Evolutionary conservation across 2,113 vertebrate species (phyloP), one percentile per base, ranked within the genome.

Genomic region (Ceratotherium simum): DNA sequence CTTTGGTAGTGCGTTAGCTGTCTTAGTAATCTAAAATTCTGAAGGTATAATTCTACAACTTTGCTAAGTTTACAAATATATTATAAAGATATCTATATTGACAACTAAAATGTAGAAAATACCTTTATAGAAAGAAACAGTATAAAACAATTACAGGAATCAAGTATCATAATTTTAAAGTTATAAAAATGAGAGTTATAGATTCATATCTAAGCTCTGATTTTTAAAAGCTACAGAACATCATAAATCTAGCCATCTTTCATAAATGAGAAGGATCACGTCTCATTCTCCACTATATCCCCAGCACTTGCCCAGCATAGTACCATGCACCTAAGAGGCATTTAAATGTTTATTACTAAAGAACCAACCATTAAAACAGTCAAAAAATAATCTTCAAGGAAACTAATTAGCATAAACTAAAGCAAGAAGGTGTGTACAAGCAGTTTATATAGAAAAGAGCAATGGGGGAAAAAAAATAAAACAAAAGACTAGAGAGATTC

Each of bases 1-100:
- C 69, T 95, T 90, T 25, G 39, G 9, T 78, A 79, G 42, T 86
- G 7, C 33, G 75, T 70, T 90, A 69, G 25, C 54, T 9, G 81
- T 54, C 14, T 36, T 70, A 96, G 46, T 58, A 93, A 87, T 90
- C 60, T 84, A 96, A 93, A 96, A 85, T 73, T 96, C 80, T 81
- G 31, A 89, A 93, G 11, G 5, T 16, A 62, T 62, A 91, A 84
- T 70, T 95, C 33, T 82, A 48, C 14, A 97, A 79, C 31, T 95
- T 70, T 89, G 25, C 33, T 95, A 88, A 76, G 0, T 95, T 88
- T 85, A 94, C 23, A 88, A 82, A 86, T 39, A 39, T 39, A 39
- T 39, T 85, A 76, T 6, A 76, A 96, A 92, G 25, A 65, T 60
- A 85, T 92, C 27, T 78, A n/a, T 36, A 39, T 13, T 65, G 64